Evolutionary conservation across 2,888 invertebrate species (phyloP).

Genomic region (Apoda limacodes): DNA sequence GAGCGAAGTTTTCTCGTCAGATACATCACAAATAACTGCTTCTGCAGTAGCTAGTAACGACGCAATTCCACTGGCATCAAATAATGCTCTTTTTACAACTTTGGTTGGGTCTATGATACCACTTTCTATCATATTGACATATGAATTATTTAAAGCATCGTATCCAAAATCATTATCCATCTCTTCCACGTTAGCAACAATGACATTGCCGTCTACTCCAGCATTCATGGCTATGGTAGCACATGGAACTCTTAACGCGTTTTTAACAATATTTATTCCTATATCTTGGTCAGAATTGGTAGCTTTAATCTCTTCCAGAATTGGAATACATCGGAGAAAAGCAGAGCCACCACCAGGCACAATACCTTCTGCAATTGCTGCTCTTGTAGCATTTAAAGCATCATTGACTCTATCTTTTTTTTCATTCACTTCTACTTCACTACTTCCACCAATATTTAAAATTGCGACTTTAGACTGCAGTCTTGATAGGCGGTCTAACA

Average conservation of each 20-base stretch:
- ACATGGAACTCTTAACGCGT: constrained; percentile 88
- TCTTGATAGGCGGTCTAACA: constrained; percentile 89
- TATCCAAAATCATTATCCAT: constrained; percentile 82
- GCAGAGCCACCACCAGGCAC: constrained; percentile 96
- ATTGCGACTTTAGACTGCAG: constrained; percentile 85
- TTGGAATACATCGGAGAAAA: constrained; percentile 82
- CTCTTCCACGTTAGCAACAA: constrained; percentile 90
- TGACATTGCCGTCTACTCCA: constrained; percentile 88
- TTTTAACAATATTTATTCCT: constrained; percentile 85
- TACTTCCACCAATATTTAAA: constrained; percentile 85
- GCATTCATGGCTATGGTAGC: constrained; percentile 91
- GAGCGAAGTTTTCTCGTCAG: constrained; percentile 29
- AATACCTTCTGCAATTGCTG: constrained; percentile 96
- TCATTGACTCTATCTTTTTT: constrained; percentile 96
- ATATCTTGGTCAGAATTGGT: constrained; percentile 81
- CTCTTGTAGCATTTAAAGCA: constrained; percentile 93
- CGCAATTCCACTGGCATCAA: constrained; percentile 54
- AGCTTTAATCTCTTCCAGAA: constrained; percentile 72
- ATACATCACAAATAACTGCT: constrained; percentile 90
- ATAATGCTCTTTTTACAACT: constrained; percentile 54
- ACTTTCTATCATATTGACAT: constrained; percentile 89
- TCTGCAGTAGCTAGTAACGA: constrained; percentile 83
- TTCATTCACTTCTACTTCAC: constrained; percentile 92
- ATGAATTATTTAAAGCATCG: constrained; percentile 89
- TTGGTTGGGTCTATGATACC: constrained; percentile 98